Evolutionary conservation across 2,888 invertebrate species (phyloP).

Genomic region (Mantis religiosa): DNA sequence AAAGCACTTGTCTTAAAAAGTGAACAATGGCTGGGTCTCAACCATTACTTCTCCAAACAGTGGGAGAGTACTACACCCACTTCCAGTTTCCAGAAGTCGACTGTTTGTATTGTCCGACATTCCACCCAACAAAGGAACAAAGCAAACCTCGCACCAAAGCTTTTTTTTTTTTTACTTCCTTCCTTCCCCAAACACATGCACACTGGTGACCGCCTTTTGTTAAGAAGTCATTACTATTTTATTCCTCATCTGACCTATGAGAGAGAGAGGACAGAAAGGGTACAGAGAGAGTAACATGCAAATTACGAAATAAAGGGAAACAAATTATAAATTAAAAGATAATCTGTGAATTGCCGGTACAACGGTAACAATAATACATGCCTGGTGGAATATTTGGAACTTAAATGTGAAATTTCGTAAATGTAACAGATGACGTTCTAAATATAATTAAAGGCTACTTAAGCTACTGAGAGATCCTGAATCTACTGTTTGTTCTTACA

Average conservation of each 20-base stretch:
- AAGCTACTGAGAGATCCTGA: too few relatives aligned
- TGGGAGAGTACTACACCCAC: background rate
- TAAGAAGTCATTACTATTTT: background rate
- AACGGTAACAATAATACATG: too few relatives aligned
- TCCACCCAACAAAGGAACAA: background rate
- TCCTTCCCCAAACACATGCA: too few relatives aligned
- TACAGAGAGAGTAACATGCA: background rate
- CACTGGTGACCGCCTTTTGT: background rate
- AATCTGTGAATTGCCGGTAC: too few relatives aligned
- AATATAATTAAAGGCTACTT: too few relatives aligned
- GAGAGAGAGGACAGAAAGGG: too few relatives aligned
- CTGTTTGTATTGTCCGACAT: background rate
- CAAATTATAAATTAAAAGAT: background rate
- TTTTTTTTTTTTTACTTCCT: background rate
- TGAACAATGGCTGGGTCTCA: background rate
- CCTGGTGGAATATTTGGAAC: too few relatives aligned
- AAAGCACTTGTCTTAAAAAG: background rate
- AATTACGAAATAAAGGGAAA: background rate
- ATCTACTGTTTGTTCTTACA: too few relatives aligned
- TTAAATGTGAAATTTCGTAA: too few relatives aligned
- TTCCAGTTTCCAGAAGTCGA: background rate
- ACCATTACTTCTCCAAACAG: background rate
- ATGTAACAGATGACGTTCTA: too few relatives aligned
- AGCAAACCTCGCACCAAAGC: background rate
- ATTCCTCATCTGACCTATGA: background rate